Conservation (phyloP, 2,113 vertebrate genomes). For the Neolamprologus variostigma region DNA sequence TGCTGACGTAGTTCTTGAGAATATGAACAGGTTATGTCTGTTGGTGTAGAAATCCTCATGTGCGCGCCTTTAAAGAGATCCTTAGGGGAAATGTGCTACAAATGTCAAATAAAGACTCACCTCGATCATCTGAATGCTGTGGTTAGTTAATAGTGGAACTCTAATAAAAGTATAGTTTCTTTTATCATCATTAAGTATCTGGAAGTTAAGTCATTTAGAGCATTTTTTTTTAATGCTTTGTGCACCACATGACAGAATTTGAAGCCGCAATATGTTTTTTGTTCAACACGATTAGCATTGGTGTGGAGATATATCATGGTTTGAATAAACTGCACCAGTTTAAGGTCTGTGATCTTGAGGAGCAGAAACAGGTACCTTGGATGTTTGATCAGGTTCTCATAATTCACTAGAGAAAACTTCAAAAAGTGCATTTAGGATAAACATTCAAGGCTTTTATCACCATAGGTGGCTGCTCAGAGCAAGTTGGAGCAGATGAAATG, state of each 20-base stretch:
- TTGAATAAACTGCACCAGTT: background rate
- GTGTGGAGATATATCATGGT: background rate
- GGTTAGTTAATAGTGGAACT: background rate
- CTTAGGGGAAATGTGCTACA: background rate
- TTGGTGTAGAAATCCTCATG: background rate
- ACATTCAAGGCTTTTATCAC: background rate
- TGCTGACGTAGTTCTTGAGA: background rate
- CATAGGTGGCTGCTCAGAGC: background rate
- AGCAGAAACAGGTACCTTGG: fast-evolving
- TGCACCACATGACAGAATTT: background rate
- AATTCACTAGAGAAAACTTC: background rate
- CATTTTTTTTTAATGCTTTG: background rate
- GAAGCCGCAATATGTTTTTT: background rate
- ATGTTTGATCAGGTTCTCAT: background rate
- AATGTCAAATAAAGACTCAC: background rate
- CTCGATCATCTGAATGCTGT: background rate
- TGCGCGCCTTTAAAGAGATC: background rate
- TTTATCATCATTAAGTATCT: background rate
- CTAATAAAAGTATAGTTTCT: background rate
- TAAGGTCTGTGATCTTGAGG: background rate
- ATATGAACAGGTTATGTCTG: background rate
- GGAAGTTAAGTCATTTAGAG: background rate
- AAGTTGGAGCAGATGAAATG: background rate
- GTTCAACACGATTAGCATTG: background rate
- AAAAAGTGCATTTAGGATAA: background rate